phyloP scores from a whole-genome alignment of 2,113 vertebrate genomes.

The Gallinago media region DNA sequence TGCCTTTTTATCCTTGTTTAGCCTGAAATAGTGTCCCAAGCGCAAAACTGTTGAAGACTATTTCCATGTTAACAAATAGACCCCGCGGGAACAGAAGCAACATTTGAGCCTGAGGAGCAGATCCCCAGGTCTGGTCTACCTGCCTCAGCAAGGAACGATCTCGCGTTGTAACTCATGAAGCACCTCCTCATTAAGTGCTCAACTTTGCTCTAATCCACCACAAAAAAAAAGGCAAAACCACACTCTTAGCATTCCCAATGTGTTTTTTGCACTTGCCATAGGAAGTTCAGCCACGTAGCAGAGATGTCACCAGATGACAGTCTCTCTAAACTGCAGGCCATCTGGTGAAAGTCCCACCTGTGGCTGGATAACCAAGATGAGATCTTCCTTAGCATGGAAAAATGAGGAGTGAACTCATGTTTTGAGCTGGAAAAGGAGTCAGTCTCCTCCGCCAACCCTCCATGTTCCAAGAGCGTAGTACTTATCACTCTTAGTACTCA shows the following conservation, averaged over 20 bases:
- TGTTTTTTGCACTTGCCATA: not conserved
- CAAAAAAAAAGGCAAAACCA: not conserved
- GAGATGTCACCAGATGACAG: not conserved
- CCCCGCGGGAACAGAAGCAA: not conserved
- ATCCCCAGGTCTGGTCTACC: not conserved
- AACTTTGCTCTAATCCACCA: not conserved
- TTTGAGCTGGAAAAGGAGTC: not conserved
- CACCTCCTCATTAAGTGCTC: not conserved
- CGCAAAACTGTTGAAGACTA: not conserved
- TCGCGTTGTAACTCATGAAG: not conserved
- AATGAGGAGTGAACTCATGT: not conserved
- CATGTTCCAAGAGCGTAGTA: not conserved
- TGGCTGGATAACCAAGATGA: not conserved
- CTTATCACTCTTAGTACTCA: not conserved
- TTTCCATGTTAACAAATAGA: not conserved
- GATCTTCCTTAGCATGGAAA: not conserved
- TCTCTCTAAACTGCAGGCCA: not conserved
- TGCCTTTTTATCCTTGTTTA: not conserved
- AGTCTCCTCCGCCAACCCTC: not conserved
- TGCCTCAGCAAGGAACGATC: not conserved
- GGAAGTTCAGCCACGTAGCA: not conserved
- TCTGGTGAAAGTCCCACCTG: not conserved
- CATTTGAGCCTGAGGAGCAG: fast-evolving
- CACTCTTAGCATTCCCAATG: not conserved
- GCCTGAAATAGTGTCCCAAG: not conserved